Evolutionary conservation across 1,140 invertebrate genomes (phyloP), one percentile per base, ranked within the genome.

Genomic region (Cherax destructor): DNA sequence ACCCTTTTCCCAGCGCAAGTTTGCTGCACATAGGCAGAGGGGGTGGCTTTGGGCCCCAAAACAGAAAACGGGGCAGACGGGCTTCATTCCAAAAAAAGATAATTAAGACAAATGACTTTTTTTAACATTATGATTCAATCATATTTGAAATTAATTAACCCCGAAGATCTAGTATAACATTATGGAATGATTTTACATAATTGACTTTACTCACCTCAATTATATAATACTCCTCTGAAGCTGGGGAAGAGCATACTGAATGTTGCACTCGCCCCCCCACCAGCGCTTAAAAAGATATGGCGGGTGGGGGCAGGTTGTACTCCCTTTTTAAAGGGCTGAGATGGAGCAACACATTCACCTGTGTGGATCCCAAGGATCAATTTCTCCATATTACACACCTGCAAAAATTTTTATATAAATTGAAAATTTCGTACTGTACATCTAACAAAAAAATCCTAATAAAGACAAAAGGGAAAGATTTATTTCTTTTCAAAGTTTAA

Each of bases 311-410:
- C 95, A 98, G 97, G 93, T 99, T 98, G 94, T 99, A 99, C 94
- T 99, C 99, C 74, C 95, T 95, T 94, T 99, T 98, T 1, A 97
- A 99, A 95, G 0, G 99, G 99, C 95, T 99, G 99, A 95, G 98
- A 99, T 0, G 99, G 99, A 0, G 99, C 99, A 0, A 99, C 98
- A 0, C 98, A 99, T 95, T 99, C 99, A 52, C 99, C 99, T 0
- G 99, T 99, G 93, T 99, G 99, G 92, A 99, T 99, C 21, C 99
- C 99, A 95, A 2, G 99, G 99, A 96, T 99, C 99, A 2, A 99
- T 97, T 99, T 99, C 95, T 99, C 99, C 99, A 99, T 99, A 94
- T 99, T 99, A 95, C 99, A 99, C 3, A 99, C 96, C 96, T 96
- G 93, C 0, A 80, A 89, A 56, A n/a, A n/a, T n/a, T n/a, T n/a